Conservation (phyloP, 2,797 vertebrate genomes). For the Typhlichthys eigenmanni region DNA sequence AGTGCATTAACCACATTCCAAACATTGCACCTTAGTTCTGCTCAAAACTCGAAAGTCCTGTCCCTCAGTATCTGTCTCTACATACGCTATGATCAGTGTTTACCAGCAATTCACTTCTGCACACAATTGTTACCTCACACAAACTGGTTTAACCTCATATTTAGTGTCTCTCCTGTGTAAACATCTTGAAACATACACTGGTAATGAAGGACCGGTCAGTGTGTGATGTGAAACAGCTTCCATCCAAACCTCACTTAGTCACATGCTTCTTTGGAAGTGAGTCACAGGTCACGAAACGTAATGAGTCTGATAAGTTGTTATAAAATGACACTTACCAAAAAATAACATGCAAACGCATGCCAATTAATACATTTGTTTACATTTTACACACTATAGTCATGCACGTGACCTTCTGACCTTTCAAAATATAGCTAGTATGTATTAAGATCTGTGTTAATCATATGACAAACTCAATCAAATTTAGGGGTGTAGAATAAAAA, state of each 20-base stretch:
- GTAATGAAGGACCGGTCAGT: conserved; percentile 16
- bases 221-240: conserved; percentile 23
- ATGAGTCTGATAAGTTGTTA: neutral
- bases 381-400: neutral
- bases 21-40: neutral
- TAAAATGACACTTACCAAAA: neutral
- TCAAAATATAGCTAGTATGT: too few relatives aligned
- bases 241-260: neutral
- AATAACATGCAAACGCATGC: neutral
- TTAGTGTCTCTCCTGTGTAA: conserved; percentile 16
- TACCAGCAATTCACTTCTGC: conserved; percentile 33
- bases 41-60: conserved; percentile 68
- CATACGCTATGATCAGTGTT: conserved; percentile 49
- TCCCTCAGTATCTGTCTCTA: conserved; percentile 48
- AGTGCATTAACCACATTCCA: neutral
- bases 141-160: conserved; percentile 25
- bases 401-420: neutral
- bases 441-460: too few relatives aligned
- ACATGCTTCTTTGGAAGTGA: too few relatives aligned
- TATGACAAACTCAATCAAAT: too few relatives aligned
- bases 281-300: neutral
- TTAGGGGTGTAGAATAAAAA: too few relatives aligned
- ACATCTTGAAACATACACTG: conserved; percentile 3
- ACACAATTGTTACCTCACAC: conserved; percentile 29
- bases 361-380: conserved; percentile 1